Evolutionary conservation across 2,888 invertebrate genomes (phyloP).

Genomic region (Neoaliturus tenellus): DNA sequence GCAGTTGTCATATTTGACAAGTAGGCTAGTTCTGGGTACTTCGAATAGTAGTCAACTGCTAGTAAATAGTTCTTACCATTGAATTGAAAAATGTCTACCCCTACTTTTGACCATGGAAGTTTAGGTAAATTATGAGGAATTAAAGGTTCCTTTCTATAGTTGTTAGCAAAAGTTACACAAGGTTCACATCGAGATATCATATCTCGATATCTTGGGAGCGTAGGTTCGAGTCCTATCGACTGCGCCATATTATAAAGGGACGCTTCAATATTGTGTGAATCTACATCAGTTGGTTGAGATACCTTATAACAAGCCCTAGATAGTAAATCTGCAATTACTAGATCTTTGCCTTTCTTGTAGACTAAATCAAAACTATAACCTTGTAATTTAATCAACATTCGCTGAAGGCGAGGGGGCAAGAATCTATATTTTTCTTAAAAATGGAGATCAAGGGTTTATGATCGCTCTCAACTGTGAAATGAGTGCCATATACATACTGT

Average conservation of each 20-base stretch:
- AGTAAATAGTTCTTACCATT: conserved; percentile 39
- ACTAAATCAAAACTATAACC: conserved; percentile 35
- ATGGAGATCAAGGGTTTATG: conserved; percentile 40
- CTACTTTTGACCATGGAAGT: conserved; percentile 13
- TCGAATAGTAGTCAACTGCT: conserved; percentile 62
- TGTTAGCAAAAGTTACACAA: conserved; percentile 1
- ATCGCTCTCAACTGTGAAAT: conserved; percentile 56
- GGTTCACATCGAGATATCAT: conserved; percentile 9
- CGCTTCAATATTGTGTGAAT: conserved; percentile 25
- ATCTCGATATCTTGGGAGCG: neutral
- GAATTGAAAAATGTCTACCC: neutral
- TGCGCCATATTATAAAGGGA: neutral
- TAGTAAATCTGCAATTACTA: conserved; percentile 43
- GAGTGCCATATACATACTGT: conserved; percentile 22
- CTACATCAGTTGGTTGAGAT: neutral
- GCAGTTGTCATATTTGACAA: conserved; percentile 54
- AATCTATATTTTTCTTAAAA: conserved; percentile 17
- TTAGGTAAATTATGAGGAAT: neutral
- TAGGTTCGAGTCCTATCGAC: neutral
- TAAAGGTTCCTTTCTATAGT: conserved; percentile 1
- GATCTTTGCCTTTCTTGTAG: conserved; percentile 24
- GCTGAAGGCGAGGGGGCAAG: conserved; percentile 14
- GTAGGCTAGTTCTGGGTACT: conserved; percentile 62
- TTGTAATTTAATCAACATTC: conserved; percentile 35
- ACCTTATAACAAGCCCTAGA: conserved; percentile 45